Conservation (phyloP, 2,888 invertebrate genomes). For the Dicyrtomina minuta region DNA sequence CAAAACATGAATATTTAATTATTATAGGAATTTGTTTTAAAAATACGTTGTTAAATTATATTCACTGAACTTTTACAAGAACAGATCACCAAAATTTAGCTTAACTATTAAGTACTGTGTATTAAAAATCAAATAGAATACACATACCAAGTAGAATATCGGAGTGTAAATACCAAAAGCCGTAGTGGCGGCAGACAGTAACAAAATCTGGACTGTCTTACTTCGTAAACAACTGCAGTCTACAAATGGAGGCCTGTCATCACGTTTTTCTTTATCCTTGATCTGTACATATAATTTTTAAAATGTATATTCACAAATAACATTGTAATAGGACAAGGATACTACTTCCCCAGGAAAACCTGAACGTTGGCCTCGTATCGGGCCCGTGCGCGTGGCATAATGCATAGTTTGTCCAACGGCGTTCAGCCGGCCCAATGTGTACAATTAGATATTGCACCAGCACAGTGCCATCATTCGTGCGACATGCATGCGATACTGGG, state of each 20-base stretch:
- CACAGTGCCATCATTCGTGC: no score
- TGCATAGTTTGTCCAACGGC: no score
- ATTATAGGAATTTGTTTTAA: not conserved
- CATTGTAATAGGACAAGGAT: no score
- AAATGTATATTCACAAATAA: no score
- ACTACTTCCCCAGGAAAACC: no score
- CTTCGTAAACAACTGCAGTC: constrained; percentile 70
- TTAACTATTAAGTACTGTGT: no score
- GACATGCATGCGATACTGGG: no score
- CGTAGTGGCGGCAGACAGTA: constrained; percentile 75
- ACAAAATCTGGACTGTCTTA: constrained; percentile 77
- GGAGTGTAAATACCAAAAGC: constrained; percentile 85
- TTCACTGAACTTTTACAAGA: not conserved
- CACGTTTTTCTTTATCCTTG: constrained; percentile 69
- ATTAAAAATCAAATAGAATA: no score
- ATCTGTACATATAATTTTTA: constrained; percentile 56
- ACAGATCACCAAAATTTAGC: not conserved
- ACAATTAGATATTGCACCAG: no score
- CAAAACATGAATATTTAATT: not conserved
- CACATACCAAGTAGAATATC: constrained; percentile 70
- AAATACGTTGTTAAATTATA: not conserved
- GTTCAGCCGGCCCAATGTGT: no score
- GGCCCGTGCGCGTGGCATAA: no score
- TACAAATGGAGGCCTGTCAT: constrained; percentile 80
- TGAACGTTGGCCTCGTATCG: no score